Base-by-base conservation (phyloP, 2,113 vertebrate genomes). In the Lutjanus erythropterus region DNA sequence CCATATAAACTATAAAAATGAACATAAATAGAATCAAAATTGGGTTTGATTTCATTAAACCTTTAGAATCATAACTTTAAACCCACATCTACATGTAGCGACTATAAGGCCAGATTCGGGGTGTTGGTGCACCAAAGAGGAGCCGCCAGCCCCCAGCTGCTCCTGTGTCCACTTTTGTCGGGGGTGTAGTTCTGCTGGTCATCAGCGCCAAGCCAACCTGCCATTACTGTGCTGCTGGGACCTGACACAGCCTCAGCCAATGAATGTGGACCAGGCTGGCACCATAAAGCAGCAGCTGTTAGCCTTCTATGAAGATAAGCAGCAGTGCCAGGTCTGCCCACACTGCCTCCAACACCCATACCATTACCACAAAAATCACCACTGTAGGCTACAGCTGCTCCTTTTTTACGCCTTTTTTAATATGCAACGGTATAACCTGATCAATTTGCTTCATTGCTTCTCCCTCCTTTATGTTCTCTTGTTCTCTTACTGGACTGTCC, bases 271-370 rank as follows among this genome's bases (percentile, higher is more conserved):
- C 55, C 50, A 68, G 79, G 23, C 47, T 80, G 81, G 65, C 77
- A 67, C 31, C 62, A 50, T 52, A 14, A n/a, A 74, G 60, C 53
- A 60, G 60, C 86, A 85, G 83, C 83, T 88, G 87, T 74, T 73
- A 58, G 66, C 73, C 67, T 72, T 62, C 64, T 23, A 75, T 50
- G 31, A 49, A 77, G 81, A 80, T 84, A 59, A 65, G 56, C 44
- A 56, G 59, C 1, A 6, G 11, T 25, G 67, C 75, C 71, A 64
- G 71, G 47, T 70, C 64, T 73, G 58, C 41, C 70, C 66, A 65
- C 23, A 55, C 27, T 0, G n/a, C 16, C 16, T 76, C 61, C 61
- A 75, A 58, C 58, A 31, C 53, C 42, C 3, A 37, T 35, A 50
- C 5, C 46, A 65, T 59, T 56, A 68, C 5, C 52, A 55, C 61